Base-by-base conservation (phyloP, 2,797 vertebrate species). In the Spheniscus humboldti region DNA sequence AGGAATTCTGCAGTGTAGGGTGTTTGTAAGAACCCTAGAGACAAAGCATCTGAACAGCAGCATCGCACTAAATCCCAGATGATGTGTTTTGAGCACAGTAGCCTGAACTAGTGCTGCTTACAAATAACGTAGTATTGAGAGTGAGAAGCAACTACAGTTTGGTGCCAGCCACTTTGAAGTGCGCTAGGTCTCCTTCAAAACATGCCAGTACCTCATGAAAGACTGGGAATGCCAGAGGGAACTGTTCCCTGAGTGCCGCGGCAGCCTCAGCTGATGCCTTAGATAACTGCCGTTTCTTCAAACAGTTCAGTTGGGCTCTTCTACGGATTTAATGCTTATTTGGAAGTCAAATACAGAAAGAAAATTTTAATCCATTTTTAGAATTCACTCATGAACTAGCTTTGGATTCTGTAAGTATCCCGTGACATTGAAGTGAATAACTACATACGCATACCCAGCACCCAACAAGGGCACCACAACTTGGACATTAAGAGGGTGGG, bases 391-490 rank as follows among this genome's bases (percentile, higher is more conserved):
- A 79, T n/a, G 56, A 59, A 69, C 6, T 23, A 86, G 15, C 50
- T 92, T 69, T 47, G n/a, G 22, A 69, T 69, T 72, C 60, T 15
- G 20, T 18, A 10, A 57, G 10, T 9, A 52, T 24, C 18, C 37
- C 0, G 0, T 31, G 64, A 39, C 9, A 19, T 0, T 7, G 8
- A 86, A 37, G 18, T 18, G 37, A 71, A 2, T 30, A 39, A 60
- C 31, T 2, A 27, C 18, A 10, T 6, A 45, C 0, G 8, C 3
- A 12, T 2, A 59, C 5, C 6, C 25, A 31, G 57, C 60, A 73
- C 16, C 13, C 25, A 45, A 55, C 18, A 39, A 33, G 17, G 57
- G 23, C 43, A 27, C 20, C 47, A 47, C 20, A 75, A 23, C 66
- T 60, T 3, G 2, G 59, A 30, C 27, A 45, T 35, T 8, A 57